Percentiles rank a stretch among this genome's conserved stretches.
Evolutionary conservation across 2,113 vertebrate species (phyloP).

Genomic region (Hymenochirus boettgeri): DNA sequence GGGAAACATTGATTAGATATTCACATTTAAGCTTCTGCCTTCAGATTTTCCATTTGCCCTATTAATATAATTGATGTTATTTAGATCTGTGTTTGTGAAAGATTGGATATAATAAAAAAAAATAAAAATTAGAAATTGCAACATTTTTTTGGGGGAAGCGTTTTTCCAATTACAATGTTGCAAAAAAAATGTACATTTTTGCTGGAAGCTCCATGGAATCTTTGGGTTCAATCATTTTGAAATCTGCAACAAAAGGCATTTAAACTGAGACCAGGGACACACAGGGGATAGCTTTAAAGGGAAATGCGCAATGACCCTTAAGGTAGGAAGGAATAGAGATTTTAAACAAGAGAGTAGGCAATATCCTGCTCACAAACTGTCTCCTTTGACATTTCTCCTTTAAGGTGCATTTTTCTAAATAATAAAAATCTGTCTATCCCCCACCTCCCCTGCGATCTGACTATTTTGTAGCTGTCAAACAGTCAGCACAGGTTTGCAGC

Average conservation of each 20-base stretch:
- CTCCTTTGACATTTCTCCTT: slow-evolving; percentile 76
- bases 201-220: not conserved
- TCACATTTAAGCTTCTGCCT: no score
- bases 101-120: no score
- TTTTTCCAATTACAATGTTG: not conserved
- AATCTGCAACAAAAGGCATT: slow-evolving; percentile 17
- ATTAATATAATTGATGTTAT: no score
- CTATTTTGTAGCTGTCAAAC: slow-evolving; percentile 80
- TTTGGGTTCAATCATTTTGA: slow-evolving; percentile 1
- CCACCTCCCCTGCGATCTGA: slow-evolving; percentile 51
- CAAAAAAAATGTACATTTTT: no score
- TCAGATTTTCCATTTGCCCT: no score
- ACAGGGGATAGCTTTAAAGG: slow-evolving; percentile 54
- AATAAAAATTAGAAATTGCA: no score
- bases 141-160: no score
- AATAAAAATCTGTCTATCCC: no score
- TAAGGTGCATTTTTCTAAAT: slow-evolving; percentile 79
- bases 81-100: no score
- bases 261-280: slow-evolving; percentile 46
- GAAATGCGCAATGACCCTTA: slow-evolving; percentile 56
- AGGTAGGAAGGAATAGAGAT: slow-evolving; percentile 56
- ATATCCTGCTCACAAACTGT: slow-evolving; percentile 69
- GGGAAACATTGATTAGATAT: no score
- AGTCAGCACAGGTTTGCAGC: slow-evolving; percentile 74
- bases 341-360: slow-evolving; percentile 48